A percentile compares a stretch with the other conserved stretches of the same genome.
These are phyloP conservation scores for Ridgeia piscesae DNA, from an alignment of 1,140 invertebrate genomes.

Conservation along the genomic window DNA sequence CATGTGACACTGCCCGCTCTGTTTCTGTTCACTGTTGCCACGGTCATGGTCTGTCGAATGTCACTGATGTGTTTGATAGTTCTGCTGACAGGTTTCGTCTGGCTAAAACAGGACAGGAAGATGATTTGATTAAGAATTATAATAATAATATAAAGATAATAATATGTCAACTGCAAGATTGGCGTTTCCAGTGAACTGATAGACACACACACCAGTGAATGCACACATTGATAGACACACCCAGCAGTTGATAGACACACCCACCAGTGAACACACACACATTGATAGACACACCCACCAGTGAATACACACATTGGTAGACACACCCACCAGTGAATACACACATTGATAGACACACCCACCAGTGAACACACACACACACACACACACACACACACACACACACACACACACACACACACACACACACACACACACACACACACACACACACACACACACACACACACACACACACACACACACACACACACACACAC, in stretches of 20 bases:
- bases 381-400: background rate
- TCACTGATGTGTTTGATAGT: background rate
- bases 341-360: background rate
- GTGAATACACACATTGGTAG: too few relatives aligned
- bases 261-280: too few relatives aligned
- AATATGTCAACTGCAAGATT: too few relatives aligned
- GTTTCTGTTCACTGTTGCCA: constrained; percentile 7
- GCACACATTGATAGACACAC: too few relatives aligned
- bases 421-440: background rate
- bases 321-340: too few relatives aligned
- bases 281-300: too few relatives aligned
- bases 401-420: background rate
- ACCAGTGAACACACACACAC: background rate
- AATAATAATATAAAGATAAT: background rate
- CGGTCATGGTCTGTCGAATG: background rate
- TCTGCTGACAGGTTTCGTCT: background rate
- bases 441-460: background rate
- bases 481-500: background rate
- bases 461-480: background rate
- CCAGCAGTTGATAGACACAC: too few relatives aligned
- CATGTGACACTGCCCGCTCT: constrained; percentile 14
- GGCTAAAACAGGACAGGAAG: background rate
- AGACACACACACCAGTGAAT: too few relatives aligned
- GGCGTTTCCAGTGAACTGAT: too few relatives aligned
- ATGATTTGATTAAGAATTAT: background rate